Evolutionary conservation across 2,797 vertebrate species (phyloP).

Genomic region (Chromis chromis): DNA sequence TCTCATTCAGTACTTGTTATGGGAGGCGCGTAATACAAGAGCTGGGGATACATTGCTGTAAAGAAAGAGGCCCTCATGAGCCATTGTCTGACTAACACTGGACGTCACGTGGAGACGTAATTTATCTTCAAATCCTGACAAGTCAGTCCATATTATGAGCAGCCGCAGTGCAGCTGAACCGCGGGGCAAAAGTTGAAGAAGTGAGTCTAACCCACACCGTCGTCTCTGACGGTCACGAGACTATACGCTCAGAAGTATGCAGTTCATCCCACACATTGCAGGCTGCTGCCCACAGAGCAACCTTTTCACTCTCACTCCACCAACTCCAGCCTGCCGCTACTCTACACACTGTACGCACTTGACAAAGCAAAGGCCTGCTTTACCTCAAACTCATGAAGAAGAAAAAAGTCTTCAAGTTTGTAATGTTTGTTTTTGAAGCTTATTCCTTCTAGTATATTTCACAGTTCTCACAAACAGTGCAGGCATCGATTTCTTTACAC

Average conservation of each 20-base stretch:
- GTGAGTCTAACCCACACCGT: constrained; percentile 36
- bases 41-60: constrained; percentile 23
- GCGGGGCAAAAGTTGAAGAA: constrained; percentile 18
- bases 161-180: constrained; percentile 15
- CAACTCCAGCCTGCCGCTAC: constrained; percentile 54
- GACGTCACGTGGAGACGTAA: constrained; percentile 43
- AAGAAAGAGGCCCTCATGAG: constrained; percentile 34
- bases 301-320: constrained; percentile 58
- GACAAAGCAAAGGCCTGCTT: constrained; percentile 19
- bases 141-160: constrained; percentile 39
- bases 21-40: constrained; percentile 36
- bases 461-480: neutral
- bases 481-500: constrained; percentile 29
- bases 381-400: neutral
- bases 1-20: constrained; percentile 47
- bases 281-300: constrained; percentile 53
- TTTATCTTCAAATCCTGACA: constrained; percentile 44
- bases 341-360: neutral
- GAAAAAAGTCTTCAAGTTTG: no score
- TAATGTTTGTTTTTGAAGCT: neutral
- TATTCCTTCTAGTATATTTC: neutral
- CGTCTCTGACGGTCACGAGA: constrained; percentile 56
- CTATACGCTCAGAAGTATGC: constrained; percentile 49
- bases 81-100: constrained; percentile 45
- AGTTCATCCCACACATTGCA: constrained; percentile 67